Conservation (phyloP, 1,140 invertebrate species). For the Heliothis virescens region DNA sequence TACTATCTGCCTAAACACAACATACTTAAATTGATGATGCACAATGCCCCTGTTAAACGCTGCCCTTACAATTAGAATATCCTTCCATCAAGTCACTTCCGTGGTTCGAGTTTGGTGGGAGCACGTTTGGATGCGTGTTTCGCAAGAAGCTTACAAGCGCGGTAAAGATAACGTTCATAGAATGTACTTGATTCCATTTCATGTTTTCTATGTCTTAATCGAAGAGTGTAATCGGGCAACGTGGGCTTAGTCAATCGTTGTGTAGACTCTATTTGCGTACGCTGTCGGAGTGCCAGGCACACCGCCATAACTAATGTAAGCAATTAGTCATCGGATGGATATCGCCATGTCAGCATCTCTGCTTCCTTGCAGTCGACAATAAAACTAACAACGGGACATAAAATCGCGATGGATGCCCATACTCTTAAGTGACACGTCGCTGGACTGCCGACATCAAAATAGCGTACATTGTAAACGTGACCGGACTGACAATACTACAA, state of each 20-base stretch:
- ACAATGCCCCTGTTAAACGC: not conserved
- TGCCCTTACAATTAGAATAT: constrained; percentile 31
- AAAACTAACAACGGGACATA: constrained; percentile 52
- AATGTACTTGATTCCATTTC: constrained; percentile 31
- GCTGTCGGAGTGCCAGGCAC: constrained; percentile 60
- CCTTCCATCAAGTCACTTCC: constrained; percentile 15
- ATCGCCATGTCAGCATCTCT: constrained; percentile 70
- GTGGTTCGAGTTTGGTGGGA: not conserved
- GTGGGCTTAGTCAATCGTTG: constrained; percentile 77
- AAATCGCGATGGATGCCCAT: constrained; percentile 39
- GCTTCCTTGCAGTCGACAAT: constrained; percentile 58
- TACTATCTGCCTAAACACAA: constrained; percentile 5
- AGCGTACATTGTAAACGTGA: constrained; percentile 52
- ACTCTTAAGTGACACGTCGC: constrained; percentile 51
- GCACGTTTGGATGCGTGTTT: constrained; percentile 35
- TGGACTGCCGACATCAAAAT: constrained; percentile 50
- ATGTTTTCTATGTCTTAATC: constrained; percentile 62
- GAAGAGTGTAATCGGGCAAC: constrained; percentile 67
- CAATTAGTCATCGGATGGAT: constrained; percentile 79
- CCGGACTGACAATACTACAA: constrained; percentile 51
- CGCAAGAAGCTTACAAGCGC: not conserved
- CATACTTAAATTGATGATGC: constrained; percentile 10
- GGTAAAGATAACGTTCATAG: constrained; percentile 15
- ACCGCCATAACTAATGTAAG: constrained; percentile 73
- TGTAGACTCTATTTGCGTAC: constrained; percentile 78